These are phyloP conservation scores for Oxystoma pomonae DNA, from an alignment of 2,888 invertebrate species.

Conservation along the genomic window DNA sequence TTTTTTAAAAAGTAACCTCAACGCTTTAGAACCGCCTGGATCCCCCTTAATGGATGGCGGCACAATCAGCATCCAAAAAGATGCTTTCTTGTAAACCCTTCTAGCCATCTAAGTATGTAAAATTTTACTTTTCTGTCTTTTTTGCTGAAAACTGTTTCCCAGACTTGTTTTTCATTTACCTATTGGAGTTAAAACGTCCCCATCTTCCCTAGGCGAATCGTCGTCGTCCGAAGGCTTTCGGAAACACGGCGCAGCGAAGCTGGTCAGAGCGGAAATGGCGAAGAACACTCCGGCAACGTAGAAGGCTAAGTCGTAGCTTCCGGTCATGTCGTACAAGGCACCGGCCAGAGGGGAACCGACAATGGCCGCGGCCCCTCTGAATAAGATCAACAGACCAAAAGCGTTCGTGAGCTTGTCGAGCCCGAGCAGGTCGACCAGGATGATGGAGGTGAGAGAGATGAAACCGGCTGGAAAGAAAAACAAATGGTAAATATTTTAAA, in stretches of 20 bases:
- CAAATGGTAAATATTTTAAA: too few relatives aligned
- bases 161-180: too few relatives aligned
- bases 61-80: too few relatives aligned
- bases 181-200: slow-evolving; percentile 74
- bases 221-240: slow-evolving; percentile 54
- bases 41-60: too few relatives aligned
- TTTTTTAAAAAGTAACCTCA: too few relatives aligned
- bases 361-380: slow-evolving; percentile 92
- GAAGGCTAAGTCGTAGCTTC: slow-evolving; percentile 84
- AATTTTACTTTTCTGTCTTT: too few relatives aligned
- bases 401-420: slow-evolving; percentile 95
- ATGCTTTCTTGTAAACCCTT: too few relatives aligned
- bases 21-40: too few relatives aligned
- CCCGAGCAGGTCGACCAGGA: slow-evolving; percentile 92
- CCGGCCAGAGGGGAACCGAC: slow-evolving; percentile 82
- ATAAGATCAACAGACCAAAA: slow-evolving; percentile 92
- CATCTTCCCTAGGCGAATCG: slow-evolving; percentile 35
- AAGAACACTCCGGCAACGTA: slow-evolving; percentile 89
- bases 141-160: too few relatives aligned
- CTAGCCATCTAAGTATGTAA: too few relatives aligned
- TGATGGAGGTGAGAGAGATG: slow-evolving; percentile 96
- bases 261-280: slow-evolving; percentile 76
- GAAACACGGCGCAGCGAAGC: slow-evolving; percentile 72
- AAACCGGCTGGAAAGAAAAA: slow-evolving; percentile 74
- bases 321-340: slow-evolving; percentile 83